Evolutionary conservation across 1,140 invertebrate genomes (phyloP).

Genomic region (Arctopsyche grandis): DNA sequence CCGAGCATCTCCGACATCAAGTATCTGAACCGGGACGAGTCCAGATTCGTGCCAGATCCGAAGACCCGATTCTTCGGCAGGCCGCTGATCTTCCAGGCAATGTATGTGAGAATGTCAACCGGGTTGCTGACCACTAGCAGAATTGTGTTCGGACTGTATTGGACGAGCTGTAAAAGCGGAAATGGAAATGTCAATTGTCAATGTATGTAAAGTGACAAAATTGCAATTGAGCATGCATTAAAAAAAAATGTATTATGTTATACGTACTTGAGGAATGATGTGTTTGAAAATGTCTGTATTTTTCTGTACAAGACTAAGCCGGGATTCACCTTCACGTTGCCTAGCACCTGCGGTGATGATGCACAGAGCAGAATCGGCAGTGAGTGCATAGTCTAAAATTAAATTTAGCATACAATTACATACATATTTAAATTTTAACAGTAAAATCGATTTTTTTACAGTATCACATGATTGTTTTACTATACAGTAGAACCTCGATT

Average conservation of each 20-base stretch:
- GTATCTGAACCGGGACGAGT: constrained; percentile 91
- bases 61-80: constrained; percentile 87
- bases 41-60: constrained; percentile 91
- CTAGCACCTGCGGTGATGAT: constrained; percentile 90
- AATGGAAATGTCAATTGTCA: no score
- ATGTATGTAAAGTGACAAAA: neutral
- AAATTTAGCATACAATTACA: neutral
- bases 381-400: constrained; percentile 76
- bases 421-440: neutral
- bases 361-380: constrained; percentile 83
- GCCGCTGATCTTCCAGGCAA: constrained; percentile 93
- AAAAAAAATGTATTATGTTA: no score
- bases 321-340: constrained; percentile 86
- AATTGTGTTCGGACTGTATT: constrained; percentile 87
- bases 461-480: no score
- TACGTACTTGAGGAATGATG: constrained; percentile 76
- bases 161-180: constrained; percentile 69
- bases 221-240: neutral
- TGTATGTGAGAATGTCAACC: constrained; percentile 90
- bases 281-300: constrained; percentile 90
- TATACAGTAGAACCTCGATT: no score
- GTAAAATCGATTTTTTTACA: no score
- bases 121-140: constrained; percentile 92
- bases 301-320: constrained; percentile 84
- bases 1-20: constrained; percentile 83